Evolutionary conservation across 2,113 vertebrate genomes (phyloP).

Genomic region (Hymenochirus boettgeri): DNA sequence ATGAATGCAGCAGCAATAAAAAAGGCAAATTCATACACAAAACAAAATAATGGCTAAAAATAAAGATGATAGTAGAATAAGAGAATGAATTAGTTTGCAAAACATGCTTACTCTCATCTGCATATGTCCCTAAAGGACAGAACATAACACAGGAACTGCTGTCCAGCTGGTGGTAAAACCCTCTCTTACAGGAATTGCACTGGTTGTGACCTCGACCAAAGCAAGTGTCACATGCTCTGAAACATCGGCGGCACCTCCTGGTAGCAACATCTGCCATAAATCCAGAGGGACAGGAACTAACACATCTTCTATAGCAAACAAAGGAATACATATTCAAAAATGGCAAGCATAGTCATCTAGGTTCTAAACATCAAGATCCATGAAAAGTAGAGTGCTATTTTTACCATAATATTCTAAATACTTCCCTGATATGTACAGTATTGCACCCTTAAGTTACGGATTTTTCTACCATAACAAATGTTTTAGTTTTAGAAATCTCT

Average conservation of each 20-base stretch:
- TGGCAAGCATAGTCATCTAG: too few species aligned
- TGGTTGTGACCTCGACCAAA: slow-evolving; percentile 49
- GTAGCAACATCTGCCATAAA: slow-evolving; percentile 63
- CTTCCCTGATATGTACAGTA: too few species aligned
- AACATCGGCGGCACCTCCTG: slow-evolving; percentile 73
- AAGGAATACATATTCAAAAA: not conserved
- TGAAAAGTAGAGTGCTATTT: too few species aligned
- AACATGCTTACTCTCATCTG: slow-evolving; percentile 74
- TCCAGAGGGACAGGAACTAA: slow-evolving; percentile 74
- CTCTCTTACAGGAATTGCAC: slow-evolving; percentile 73
- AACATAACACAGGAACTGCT: slow-evolving; percentile 59
- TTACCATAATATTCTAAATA: too few species aligned
- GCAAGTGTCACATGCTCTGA: slow-evolving; percentile 78
- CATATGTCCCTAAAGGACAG: slow-evolving; percentile 66
- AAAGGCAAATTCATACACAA: not conserved
- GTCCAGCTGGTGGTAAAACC: slow-evolving; percentile 68
- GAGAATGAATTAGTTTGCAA: too few species aligned
- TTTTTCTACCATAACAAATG: too few species aligned
- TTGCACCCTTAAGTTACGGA: too few species aligned
- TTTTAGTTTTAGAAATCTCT: too few species aligned
- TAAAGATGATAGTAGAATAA: accelerated
- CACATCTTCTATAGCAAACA: slow-evolving; percentile 67
- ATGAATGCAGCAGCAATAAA: too few species aligned
- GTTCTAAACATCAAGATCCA: too few species aligned
- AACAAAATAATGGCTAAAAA: not conserved